Evolutionary conservation across 2,888 invertebrate species (phyloP), one percentile per base, ranked within the genome.

Genomic region (Pocota personata): DNA sequence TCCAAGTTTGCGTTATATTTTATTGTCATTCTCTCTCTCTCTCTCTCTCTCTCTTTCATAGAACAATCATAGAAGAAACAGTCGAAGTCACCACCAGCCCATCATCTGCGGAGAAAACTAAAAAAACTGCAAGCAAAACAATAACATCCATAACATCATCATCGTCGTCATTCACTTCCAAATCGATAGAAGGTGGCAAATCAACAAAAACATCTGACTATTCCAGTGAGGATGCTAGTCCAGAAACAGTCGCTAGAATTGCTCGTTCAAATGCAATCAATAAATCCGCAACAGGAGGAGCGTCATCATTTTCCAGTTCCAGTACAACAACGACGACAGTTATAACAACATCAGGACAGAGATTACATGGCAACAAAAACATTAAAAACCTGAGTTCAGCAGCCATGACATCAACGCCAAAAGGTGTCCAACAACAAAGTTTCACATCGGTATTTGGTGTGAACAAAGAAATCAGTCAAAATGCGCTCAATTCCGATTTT

Each of bases 191-290:
- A 32, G 60, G 32, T 27, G 76, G 82, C 37, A 64, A 87, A 79
- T 19, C 58, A 88, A 84, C 88, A 14, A 89, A 88, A 87, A 93
- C 94, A 72, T 95, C 95, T 14, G 94, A 95, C 90, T 95, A 95
- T 89, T 94, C 90, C 2, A 94, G 94, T 2, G 94, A 94, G 87
- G 94, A 94, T 82, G 87, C 87, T 24, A 90, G 90, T 50, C 91
- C 92, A 21, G 90, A 90, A 55, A 87, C 87, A 66, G 82, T 82
- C 64, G 73, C 80, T 1, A 89, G 87, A 82, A 78, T 43, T 30
- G 69, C 30, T 48, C 67, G 55, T 37, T 50, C 50, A 10, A 76
- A 62, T 62, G 83, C 71, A 14, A 66, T 48, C n/a, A 76, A 72
- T 16, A 72, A 43, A 19, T 10, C 30, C 0, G 4, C 50, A 8